Evolutionary conservation across 2,888 invertebrate genomes (phyloP), one percentile per base, ranked within the genome.

Genomic region (Unio pictorum): DNA sequence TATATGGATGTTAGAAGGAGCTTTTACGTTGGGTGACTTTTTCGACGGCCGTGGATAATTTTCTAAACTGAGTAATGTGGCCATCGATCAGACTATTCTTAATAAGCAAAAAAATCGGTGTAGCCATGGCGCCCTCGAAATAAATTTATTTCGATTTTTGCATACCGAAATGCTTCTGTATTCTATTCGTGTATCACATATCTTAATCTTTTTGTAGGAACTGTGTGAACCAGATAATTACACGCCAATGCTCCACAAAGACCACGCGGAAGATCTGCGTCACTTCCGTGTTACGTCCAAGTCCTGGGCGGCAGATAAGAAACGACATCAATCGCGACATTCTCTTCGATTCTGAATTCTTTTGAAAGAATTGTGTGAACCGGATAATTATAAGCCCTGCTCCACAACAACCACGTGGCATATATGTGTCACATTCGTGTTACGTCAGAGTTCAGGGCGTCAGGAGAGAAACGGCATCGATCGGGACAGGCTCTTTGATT

Each of bases 191-290:
- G 8, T 34, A 45, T 15, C 15, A 45, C 45, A 15, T 15, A 45
- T 45, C 45, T 45, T 45, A 11, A 45, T 64, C n/a, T 15, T 55
- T 45, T 80, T 78, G 4, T 75, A 93, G n/a, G 91, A 92, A 0
- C 91, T 95, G 60, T 95, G 95, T 85, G 93, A 92, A 57, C 96
- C 95, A 0, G 91, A 92, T 59, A 92, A 92, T 0, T 96, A 98
- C 89, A 93, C 93, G 55, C 94, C 95, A 67, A 98, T 98, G 98
- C 87, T 94, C 72, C 95, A 97, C 88, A 95, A 95, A 0, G 92
- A 93, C 61, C 94, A 95, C 88, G 92, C 93, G 72, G 92, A 93
- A 8, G 93, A 94, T 72, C 91, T 96, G 69, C 92, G 93, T 66
- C 92, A 93, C 77, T 96, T 95, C 88, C 92, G 95, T 61, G 92